phyloP scores from a whole-genome alignment of 2,888 invertebrate genomes.

The Drosophila birchii region DNA sequence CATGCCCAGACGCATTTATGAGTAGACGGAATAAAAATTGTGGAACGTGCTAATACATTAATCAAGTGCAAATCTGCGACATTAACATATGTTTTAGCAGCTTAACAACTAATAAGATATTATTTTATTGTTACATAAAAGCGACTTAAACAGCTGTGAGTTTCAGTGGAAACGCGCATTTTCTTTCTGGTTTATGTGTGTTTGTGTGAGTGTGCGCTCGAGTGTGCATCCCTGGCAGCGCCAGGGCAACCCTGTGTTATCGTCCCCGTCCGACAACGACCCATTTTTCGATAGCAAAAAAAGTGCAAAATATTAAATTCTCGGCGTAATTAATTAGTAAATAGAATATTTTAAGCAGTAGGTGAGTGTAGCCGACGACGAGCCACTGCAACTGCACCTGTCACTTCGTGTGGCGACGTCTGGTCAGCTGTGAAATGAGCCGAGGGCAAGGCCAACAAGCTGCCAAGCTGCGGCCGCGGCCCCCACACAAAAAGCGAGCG shows the following conservation, averaged over 20 bases:
- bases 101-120: not conserved
- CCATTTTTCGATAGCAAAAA: conserved; percentile 63
- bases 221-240: conserved; percentile 14
- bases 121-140: not conserved
- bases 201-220: not conserved
- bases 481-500: conserved; percentile 29
- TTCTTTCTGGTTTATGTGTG: not conserved
- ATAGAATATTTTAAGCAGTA: conserved; percentile 53
- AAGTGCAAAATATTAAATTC: conserved; percentile 61
- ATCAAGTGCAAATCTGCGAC: too few species aligned
- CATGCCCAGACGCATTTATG: not conserved
- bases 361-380: conserved; percentile 53
- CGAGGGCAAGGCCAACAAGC: conserved; percentile 39
- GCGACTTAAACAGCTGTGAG: conserved; percentile 14
- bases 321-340: conserved; percentile 59
- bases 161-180: not conserved
- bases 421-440: conserved; percentile 20
- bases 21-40: not conserved
- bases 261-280: conserved; percentile 35
- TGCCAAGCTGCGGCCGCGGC: conserved; percentile 16
- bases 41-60: not conserved
- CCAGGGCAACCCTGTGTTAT: conserved; percentile 21
- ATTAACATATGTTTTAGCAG: not conserved
- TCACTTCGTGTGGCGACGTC: not conserved
- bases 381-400: not conserved